phyloP scores from a whole-genome alignment of 2,113 vertebrate genomes.

The Nipponia nippon region DNA sequence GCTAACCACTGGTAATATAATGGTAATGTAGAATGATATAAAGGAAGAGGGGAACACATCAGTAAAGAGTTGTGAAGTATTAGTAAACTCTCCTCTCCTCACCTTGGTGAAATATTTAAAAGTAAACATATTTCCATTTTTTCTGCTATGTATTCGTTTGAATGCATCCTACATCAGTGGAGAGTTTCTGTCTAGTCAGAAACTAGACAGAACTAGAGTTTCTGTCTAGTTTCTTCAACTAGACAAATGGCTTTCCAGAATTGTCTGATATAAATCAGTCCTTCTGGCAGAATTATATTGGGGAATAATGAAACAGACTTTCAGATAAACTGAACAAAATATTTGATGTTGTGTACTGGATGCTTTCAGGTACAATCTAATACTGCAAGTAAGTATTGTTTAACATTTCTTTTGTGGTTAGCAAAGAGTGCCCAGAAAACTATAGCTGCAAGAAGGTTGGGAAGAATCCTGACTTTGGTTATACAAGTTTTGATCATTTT shows the following conservation, averaged over 20 bases:
- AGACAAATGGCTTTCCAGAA: background rate
- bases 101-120: background rate
- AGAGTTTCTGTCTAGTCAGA: background rate
- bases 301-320: background rate
- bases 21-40: background rate
- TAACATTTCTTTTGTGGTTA: constrained; percentile 23
- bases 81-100: background rate
- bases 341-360: background rate
- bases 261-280: background rate
- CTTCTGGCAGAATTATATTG: background rate
- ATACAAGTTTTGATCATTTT: constrained; percentile 95
- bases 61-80: background rate
- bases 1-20: background rate
- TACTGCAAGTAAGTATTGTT: background rate
- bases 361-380: background rate
- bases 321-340: background rate
- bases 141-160: background rate
- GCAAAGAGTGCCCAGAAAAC: constrained; percentile 76
- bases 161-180: background rate
- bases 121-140: background rate
- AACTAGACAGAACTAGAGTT: background rate
- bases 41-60: background rate
- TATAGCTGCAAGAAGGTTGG: constrained; percentile 76
- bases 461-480: constrained; percentile 88
- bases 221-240: background rate